Evolutionary conservation across 2,797 vertebrate species (phyloP).

Genomic region (Schizopygopsis malacanthus): DNA sequence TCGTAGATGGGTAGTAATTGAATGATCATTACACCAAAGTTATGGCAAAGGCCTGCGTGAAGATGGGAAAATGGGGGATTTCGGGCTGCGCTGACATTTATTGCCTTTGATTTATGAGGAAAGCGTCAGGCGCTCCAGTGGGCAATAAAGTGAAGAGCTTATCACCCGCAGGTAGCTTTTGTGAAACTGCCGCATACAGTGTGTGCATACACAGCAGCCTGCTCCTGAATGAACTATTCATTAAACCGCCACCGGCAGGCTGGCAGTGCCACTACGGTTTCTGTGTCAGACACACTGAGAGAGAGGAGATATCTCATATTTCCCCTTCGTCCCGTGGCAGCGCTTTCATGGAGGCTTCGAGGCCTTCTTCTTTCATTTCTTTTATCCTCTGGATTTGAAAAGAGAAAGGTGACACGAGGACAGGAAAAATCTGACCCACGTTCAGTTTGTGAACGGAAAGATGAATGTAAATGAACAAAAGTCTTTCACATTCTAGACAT

Average conservation of each 20-base stretch:
- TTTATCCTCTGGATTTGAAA: conserved; percentile 2
- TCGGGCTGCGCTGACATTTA: conserved; percentile 66
- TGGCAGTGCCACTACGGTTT: conserved; percentile 54
- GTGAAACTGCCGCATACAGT: conserved; percentile 11
- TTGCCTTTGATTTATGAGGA: conserved; percentile 76
- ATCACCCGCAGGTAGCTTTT: conserved; percentile 66
- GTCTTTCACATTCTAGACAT: background rate
- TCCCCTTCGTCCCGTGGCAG: conserved; percentile 2
- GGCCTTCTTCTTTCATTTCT: background rate
- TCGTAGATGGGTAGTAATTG: conserved; percentile 70
- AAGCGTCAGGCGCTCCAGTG: conserved; percentile 67
- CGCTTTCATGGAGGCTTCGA: background rate
- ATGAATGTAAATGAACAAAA: background rate
- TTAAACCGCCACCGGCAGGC: conserved; percentile 71
- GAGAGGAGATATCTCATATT: background rate
- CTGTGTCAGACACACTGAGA: background rate
- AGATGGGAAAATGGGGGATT: conserved; percentile 62
- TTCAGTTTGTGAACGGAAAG: background rate
- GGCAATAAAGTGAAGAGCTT: conserved; percentile 73
- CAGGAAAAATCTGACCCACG: background rate
- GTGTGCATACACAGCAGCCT: conserved; percentile 22
- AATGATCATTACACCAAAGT: conserved; percentile 74
- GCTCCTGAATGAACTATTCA: conserved; percentile 74
- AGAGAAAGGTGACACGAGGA: background rate
- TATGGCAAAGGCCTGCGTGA: conserved; percentile 60